Evolutionary conservation across 1,140 invertebrate genomes (phyloP).

Genomic region (Apis dorsata): DNA sequence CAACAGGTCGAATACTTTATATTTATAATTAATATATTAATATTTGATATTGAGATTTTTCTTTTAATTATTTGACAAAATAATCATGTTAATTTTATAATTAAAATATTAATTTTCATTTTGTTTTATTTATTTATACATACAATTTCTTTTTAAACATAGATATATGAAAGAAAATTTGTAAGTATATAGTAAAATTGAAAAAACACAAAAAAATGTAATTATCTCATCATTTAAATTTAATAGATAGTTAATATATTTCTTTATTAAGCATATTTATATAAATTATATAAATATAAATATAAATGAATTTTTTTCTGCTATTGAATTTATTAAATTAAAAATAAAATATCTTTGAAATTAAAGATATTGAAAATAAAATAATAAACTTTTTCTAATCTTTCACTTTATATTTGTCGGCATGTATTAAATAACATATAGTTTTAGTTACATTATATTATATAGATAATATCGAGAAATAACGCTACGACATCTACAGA

Average conservation of each 20-base stretch:
- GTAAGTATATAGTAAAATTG: conserved; percentile 2
- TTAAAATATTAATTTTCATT: not conserved
- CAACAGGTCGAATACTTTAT: conserved; percentile 6
- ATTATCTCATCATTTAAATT: not conserved
- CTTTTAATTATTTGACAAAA: not conserved
- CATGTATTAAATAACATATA: conserved; percentile 15
- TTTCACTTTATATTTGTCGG: conserved; percentile 10
- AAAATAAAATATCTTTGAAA: not conserved
- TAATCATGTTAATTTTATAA: not conserved
- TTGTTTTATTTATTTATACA: not conserved
- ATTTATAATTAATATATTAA: not conserved
- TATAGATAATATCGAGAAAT: not conserved
- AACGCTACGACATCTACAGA: conserved; percentile 16
- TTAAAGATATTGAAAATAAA: not conserved
- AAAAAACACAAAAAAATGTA: not conserved
- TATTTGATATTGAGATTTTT: not conserved
- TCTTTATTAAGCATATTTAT: too few species aligned
- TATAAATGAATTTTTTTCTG: not conserved
- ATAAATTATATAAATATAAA: not conserved
- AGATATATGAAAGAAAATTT: not conserved
- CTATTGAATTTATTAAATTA: not conserved
- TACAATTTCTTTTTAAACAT: not conserved
- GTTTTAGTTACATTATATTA: conserved; percentile 13
- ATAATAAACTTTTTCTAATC: not conserved
- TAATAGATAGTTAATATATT: not conserved